Conservation (phyloP, 2,797 vertebrate species). For the Discoglossus pictus region DNA sequence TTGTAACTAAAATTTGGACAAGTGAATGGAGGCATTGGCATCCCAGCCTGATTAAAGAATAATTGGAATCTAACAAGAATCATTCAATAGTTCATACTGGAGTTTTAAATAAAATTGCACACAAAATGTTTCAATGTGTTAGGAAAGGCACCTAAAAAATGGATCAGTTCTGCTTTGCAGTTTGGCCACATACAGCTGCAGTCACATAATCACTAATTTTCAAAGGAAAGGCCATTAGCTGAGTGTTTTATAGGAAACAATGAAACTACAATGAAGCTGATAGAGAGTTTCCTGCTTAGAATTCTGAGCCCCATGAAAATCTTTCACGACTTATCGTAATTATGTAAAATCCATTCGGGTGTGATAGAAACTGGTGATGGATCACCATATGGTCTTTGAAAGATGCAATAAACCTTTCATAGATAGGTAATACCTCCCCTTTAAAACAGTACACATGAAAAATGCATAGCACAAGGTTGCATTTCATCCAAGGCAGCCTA, state of each 20-base stretch:
- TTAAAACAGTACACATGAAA: too few relatives aligned
- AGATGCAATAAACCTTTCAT: too few relatives aligned
- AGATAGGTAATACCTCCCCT: too few relatives aligned
- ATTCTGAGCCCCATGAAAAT: not conserved
- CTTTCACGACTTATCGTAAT: not conserved
- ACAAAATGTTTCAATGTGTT: constrained; percentile 9
- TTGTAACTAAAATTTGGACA: too few relatives aligned
- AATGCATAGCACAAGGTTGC: too few relatives aligned
- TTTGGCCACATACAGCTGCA: constrained; percentile 34
- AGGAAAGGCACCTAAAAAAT: constrained; percentile 3
- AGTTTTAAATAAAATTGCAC: constrained; percentile 6
- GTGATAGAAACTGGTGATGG: too few relatives aligned
- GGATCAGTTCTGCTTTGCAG: constrained; percentile 26
- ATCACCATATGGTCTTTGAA: too few relatives aligned
- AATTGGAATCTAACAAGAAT: constrained; percentile 15
- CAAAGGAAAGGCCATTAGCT: constrained; percentile 36
- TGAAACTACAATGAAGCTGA: constrained; percentile 33
- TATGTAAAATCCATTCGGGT: too few relatives aligned
- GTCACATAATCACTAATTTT: constrained; percentile 37
- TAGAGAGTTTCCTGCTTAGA: not conserved
- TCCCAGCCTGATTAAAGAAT: constrained; percentile 1
- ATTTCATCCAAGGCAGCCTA: too few relatives aligned
- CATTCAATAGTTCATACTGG: constrained; percentile 9
- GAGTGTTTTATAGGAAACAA: constrained; percentile 38
- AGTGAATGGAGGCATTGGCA: too few relatives aligned